phyloP scores from a whole-genome alignment of 64 coral and sea anemone genomes.

The Acropora yongei region DNA sequence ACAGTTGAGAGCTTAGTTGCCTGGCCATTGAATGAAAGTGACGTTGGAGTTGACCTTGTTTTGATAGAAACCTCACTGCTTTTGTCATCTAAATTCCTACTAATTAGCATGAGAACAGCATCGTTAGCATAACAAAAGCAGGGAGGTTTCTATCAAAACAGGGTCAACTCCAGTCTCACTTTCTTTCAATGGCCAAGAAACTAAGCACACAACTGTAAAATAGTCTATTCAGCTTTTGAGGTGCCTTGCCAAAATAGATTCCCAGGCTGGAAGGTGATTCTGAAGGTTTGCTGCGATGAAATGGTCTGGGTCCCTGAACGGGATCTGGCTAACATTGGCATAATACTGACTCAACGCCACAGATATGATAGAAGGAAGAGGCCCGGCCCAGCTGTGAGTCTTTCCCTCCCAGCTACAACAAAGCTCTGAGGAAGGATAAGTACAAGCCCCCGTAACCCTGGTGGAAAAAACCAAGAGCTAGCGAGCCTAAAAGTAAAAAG shows the following conservation, averaged over 20 bases:
- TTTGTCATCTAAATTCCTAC: too few species aligned
- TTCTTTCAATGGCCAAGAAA: too few species aligned
- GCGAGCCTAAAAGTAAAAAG: not conserved
- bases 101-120: too few species aligned
- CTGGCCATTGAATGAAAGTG: too few species aligned
- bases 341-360: not conserved
- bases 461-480: not conserved
- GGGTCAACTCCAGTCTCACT: too few species aligned
- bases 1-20: too few species aligned
- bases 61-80: too few species aligned
- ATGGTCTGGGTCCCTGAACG: not conserved
- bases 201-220: too few species aligned
- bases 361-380: too few species aligned
- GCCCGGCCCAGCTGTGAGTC: constrained; percentile 5
- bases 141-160: too few species aligned
- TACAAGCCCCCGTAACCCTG: not conserved
- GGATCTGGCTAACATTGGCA: not conserved
- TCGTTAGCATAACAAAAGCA: too few species aligned
- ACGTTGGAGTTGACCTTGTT: too few species aligned
- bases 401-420: not conserved
- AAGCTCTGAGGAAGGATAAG: not conserved
- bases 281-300: not conserved
- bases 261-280: not conserved
- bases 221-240: not conserved
- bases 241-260: not conserved